Evolutionary conservation across 2,888 invertebrate genomes (phyloP).

Genomic region (Caenorhabditis plicata): DNA sequence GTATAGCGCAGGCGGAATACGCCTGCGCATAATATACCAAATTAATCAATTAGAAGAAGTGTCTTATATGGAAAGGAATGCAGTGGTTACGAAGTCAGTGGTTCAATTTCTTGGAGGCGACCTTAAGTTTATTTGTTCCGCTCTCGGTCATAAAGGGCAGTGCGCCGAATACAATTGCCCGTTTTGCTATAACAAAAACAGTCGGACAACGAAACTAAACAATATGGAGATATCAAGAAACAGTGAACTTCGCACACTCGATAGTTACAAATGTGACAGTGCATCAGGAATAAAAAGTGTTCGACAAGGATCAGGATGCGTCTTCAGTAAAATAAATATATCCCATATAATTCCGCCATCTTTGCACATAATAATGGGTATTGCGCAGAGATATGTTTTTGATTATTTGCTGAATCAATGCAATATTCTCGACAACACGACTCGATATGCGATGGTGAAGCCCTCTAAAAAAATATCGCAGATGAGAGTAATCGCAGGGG

Average conservation of each 20-base stretch:
- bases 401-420: background rate
- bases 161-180: background rate
- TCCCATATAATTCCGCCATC: background rate
- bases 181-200: background rate
- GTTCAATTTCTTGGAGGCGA: conserved; percentile 4
- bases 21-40: too few relatives aligned
- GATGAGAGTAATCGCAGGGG: too few relatives aligned
- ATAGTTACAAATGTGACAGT: background rate
- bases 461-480: too few relatives aligned
- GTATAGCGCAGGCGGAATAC: too few relatives aligned
- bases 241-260: background rate
- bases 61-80: background rate
- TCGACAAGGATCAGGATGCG: background rate
- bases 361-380: conserved; percentile 1
- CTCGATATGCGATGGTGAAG: too few relatives aligned
- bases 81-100: background rate
- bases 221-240: background rate
- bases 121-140: background rate
- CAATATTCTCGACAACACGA: background rate
- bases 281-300: background rate
- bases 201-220: background rate
- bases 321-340: background rate
- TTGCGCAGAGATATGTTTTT: conserved; percentile 1
- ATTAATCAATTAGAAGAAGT: background rate
- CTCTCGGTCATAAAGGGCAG: conserved; percentile 6